Evolutionary conservation across 1,140 invertebrate species (phyloP), one percentile per base, ranked within the genome.

Genomic region (Lepidurus apus): DNA sequence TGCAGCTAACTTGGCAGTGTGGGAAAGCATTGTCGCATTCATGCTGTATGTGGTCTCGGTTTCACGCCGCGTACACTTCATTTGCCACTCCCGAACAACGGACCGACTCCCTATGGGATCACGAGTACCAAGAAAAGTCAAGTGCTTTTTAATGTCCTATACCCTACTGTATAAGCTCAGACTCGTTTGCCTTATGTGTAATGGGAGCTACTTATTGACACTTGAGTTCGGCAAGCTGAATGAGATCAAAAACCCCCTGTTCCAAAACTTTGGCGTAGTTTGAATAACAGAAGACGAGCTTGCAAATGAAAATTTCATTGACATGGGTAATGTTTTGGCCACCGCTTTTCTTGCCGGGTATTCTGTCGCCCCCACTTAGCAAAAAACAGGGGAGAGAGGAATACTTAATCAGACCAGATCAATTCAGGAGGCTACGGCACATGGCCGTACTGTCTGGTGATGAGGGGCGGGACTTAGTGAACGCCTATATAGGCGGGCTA

Each of bases 11-110:
- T 65, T 65, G 53, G 53, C 21, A 21, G 53, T 65, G 53, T 65
- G 13, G 17, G 53, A 65, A 65, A 65, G 53, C 53, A 21, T 65
- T 65, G 53, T 65, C 53, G 21, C 53, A 65, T 65, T 65, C n/a
- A 65, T 65, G 53, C 53, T 65, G 53, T 65, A 65, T 65, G 53
- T 65, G 53, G 53, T 65, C 53, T 21, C 9, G 53, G 53, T 65
- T 65, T 65, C 53, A 21, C 21, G 53, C 21, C 53, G n/a, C 21
- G 53, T 65, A 65, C 53, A 65, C 53, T 65, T 65, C 53, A 65
- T 65, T 65, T 65, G 53, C 53, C 17, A 65, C 53, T 65, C 53
- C 53, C 53, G 8, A 65, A 21, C 53, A 65, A 65, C 17, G 53
- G 53, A 21, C 8, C 17, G 53, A 65, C 53, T 65, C 53, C 53